phyloP scores from a whole-genome alignment of 2,113 vertebrate genomes.

The Pseudorhombus dupliciocellatus region DNA sequence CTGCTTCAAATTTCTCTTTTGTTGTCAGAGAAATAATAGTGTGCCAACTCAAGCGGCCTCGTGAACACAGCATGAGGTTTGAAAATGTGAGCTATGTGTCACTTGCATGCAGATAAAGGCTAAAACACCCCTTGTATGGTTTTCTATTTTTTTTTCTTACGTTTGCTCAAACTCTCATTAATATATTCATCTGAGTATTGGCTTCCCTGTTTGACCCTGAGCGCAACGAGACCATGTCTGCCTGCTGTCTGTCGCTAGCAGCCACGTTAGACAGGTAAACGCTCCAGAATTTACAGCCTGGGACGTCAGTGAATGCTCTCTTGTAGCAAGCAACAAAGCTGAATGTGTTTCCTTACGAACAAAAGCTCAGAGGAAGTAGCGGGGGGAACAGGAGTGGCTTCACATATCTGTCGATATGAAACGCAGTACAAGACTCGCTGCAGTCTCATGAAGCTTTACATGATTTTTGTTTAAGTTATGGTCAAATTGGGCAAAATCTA shows the following conservation, averaged over 20 bases:
- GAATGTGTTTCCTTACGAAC: slow-evolving; percentile 37
- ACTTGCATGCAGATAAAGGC: slow-evolving; percentile 26
- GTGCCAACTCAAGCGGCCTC: slow-evolving; percentile 53
- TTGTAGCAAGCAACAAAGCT: slow-evolving; percentile 31
- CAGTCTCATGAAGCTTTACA: slow-evolving; percentile 38
- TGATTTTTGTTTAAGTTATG: not conserved
- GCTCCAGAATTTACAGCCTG: slow-evolving; percentile 25
- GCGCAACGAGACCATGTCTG: slow-evolving; percentile 45
- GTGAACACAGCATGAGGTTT: slow-evolving; percentile 43
- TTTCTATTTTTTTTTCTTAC: slow-evolving; percentile 39
- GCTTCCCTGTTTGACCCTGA: slow-evolving; percentile 57
- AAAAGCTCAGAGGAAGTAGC: slow-evolving; percentile 52
- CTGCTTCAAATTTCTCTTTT: slow-evolving; percentile 71
- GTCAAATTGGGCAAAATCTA: slow-evolving; percentile 53
- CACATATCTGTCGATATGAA: slow-evolving; percentile 37
- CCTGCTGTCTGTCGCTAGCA: slow-evolving; percentile 21
- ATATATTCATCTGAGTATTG: slow-evolving; percentile 61
- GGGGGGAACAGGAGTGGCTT: slow-evolving; percentile 42
- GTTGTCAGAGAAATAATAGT: slow-evolving; percentile 62
- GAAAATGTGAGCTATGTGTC: slow-evolving; percentile 37
- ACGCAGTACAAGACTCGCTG: slow-evolving; percentile 30
- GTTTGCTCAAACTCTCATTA: slow-evolving; percentile 58
- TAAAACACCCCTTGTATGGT: slow-evolving; percentile 26
- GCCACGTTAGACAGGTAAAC: slow-evolving; percentile 28
- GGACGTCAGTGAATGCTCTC: slow-evolving; percentile 32